These are phyloP conservation scores for Aporophyla lueneburgensis DNA, from an alignment of 2,888 invertebrate genomes.

Conservation along the genomic window DNA sequence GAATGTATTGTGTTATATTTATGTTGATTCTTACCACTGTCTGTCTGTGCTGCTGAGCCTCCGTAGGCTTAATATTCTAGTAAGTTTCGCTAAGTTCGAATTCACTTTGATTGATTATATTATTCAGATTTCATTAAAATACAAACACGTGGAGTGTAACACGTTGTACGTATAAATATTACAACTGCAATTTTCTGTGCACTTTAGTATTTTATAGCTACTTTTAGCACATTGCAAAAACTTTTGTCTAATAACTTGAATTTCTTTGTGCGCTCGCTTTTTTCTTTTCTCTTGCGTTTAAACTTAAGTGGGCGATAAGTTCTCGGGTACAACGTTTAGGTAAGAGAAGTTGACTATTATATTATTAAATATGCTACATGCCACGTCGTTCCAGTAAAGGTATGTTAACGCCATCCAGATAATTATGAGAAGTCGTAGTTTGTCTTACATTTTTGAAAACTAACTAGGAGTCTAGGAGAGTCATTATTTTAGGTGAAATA, in stretches of 20 bases:
- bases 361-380: slow-evolving; percentile 16
- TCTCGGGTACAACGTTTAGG: slow-evolving; percentile 25
- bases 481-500: background rate
- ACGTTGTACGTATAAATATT: slow-evolving; percentile 27
- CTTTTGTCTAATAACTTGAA: slow-evolving; percentile 47
- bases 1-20: background rate
- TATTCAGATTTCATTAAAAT: slow-evolving; percentile 28
- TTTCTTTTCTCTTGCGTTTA: slow-evolving; percentile 40
- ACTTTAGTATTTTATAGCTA: slow-evolving; percentile 26
- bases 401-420: background rate
- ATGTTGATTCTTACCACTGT: background rate
- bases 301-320: slow-evolving; percentile 44
- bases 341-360: slow-evolving; percentile 15
- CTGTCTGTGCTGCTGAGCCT: background rate
- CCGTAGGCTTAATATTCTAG: slow-evolving; percentile 5
- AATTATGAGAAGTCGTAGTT: background rate
- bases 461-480: background rate
- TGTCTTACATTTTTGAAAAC: background rate
- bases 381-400: background rate
- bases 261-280: slow-evolving; percentile 25
- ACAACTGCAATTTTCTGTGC: slow-evolving; percentile 10
- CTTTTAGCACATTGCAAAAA: slow-evolving; percentile 34
- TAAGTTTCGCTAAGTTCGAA: background rate
- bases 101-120: slow-evolving; percentile 12
- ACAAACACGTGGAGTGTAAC: background rate